phyloP scores from a whole-genome alignment of 2,797 vertebrate genomes.

The Lepilemur septentrionalis region DNA sequence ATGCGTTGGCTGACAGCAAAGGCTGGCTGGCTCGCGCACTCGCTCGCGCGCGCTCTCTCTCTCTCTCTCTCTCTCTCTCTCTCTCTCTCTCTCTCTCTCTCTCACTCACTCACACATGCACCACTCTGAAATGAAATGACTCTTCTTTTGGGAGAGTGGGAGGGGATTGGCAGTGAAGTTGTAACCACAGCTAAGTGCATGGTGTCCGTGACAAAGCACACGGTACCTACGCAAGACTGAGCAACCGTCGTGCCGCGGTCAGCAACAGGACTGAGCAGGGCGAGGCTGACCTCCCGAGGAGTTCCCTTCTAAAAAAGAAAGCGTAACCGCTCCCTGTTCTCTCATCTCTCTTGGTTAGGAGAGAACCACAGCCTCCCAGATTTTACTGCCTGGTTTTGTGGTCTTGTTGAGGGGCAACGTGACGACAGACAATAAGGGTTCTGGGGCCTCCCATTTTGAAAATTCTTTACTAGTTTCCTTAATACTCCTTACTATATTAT shows the following conservation, averaged over 20 bases:
- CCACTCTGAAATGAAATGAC: neutral
- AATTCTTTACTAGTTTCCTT: neutral
- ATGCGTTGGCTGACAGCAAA: neutral
- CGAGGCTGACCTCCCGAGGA: neutral
- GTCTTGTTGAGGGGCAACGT: constrained; percentile 4
- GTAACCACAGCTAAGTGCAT: neutral
- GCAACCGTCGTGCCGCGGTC: neutral
- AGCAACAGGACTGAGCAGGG: neutral
- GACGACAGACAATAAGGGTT: constrained; percentile 39
- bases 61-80: neutral
- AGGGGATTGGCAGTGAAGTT: neutral
- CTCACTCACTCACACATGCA: too few relatives aligned
- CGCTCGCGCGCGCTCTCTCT: too few relatives aligned
- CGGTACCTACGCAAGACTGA: neutral
- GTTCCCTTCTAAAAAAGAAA: neutral
- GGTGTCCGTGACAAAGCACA: constrained; percentile 11
- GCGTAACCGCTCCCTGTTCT: neutral
- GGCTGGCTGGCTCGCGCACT: too few relatives aligned
- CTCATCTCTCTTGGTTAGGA: neutral
- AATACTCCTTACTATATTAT: neutral
- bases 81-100: neutral
- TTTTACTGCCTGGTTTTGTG: constrained; percentile 67
- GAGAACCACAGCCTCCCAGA: constrained; percentile 39
- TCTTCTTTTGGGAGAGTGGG: neutral
- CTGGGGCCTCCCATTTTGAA: constrained; percentile 33